A percentile compares a stretch with the other conserved stretches of the same genome.
Conservation (phyloP, 2,113 vertebrate genomes). For the Psilopsiagon aurifrons region DNA sequence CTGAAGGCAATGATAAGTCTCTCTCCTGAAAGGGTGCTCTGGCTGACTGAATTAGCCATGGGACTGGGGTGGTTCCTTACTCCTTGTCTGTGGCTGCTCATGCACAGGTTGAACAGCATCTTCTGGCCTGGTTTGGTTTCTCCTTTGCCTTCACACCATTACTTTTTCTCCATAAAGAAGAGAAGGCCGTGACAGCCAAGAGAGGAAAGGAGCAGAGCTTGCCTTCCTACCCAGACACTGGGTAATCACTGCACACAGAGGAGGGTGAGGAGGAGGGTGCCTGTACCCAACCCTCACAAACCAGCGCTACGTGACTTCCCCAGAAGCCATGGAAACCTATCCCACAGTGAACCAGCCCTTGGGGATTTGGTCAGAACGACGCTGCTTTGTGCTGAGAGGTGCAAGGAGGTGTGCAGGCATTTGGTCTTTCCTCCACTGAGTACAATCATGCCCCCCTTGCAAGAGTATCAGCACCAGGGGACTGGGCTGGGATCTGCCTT, state of each 20-base stretch:
- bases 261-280: background rate
- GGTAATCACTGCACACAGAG: background rate
- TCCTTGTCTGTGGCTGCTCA: background rate
- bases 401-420: background rate
- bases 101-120: background rate
- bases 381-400: background rate
- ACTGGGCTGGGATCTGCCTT: background rate
- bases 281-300: background rate
- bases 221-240: background rate
- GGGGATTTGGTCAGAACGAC: background rate
- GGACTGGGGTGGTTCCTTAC: background rate
- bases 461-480: background rate
- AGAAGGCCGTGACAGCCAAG: background rate
- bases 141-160: background rate
- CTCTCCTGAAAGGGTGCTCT: constrained; percentile 10
- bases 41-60: background rate
- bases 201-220: background rate
- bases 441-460: background rate
- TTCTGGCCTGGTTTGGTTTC: background rate
- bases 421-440: background rate
- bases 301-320: background rate
- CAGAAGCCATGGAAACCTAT: background rate
- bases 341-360: background rate
- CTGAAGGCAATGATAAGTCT: constrained; percentile 9
- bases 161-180: background rate